These are phyloP conservation scores for Lophochroa leadbeateri DNA, from an alignment of 2,113 vertebrate species.

Conservation along the genomic window DNA sequence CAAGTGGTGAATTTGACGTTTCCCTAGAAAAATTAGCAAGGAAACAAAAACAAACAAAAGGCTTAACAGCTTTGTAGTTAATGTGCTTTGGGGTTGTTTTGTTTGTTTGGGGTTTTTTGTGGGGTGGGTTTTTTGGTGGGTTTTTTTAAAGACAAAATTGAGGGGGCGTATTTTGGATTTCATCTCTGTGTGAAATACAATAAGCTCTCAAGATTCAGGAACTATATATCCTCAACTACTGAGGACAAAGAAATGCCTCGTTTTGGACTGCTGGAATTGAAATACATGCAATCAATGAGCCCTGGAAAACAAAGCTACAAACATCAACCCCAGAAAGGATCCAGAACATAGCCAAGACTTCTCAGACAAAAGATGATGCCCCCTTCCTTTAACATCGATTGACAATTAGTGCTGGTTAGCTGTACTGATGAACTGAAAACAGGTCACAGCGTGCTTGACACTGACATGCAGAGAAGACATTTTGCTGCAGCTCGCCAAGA, in stretches of 20 bases:
- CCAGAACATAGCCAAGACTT: not conserved
- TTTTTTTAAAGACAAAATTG: not conserved
- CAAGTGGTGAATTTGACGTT: conserved; percentile 87
- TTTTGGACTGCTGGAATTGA: not conserved
- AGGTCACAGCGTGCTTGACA: not conserved
- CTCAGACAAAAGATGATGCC: not conserved
- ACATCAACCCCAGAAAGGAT: not conserved
- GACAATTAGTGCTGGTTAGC: not conserved
- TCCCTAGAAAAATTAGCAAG: conserved; percentile 69
- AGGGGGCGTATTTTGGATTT: not conserved
- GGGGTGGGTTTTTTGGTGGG: rapidly evolving
- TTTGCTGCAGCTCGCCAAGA: conserved; percentile 11
- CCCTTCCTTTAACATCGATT: not conserved
- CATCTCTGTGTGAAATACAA: not conserved
- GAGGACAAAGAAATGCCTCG: not conserved
- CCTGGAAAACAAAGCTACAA: not conserved
- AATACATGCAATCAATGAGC: not conserved
- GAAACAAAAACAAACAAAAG: not conserved
- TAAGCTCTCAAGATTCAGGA: not conserved
- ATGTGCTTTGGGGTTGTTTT: not conserved
- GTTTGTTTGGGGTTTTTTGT: not conserved
- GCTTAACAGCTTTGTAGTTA: not conserved
- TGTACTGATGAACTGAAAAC: not conserved
- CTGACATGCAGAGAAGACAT: not conserved
- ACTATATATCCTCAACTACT: not conserved